Percentiles rank a stretch among this genome's conserved stretches.
phyloP scores from a whole-genome alignment of 1,140 invertebrate genomes.

The Drosophila sturtevanti region DNA sequence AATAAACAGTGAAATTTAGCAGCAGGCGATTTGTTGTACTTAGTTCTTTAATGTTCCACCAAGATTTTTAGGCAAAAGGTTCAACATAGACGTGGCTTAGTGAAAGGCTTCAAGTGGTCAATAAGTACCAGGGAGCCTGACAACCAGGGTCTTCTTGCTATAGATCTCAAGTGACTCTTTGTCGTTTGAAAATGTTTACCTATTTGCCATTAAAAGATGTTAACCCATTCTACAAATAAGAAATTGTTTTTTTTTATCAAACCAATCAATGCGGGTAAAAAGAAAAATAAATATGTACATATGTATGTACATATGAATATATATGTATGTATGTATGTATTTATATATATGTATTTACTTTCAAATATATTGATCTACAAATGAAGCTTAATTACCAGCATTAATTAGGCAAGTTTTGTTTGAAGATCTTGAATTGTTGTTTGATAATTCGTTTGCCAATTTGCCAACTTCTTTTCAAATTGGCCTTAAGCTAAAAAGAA shows the following conservation, averaged over 20 bases:
- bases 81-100: constrained; percentile 18
- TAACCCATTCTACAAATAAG: constrained; percentile 60
- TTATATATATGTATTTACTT: background rate
- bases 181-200: constrained; percentile 50
- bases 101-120: constrained; percentile 57
- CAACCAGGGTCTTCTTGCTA: constrained; percentile 19
- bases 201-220: constrained; percentile 62
- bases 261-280: background rate
- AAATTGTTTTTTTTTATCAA: background rate
- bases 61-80: constrained; percentile 12
- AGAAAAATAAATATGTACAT: background rate
- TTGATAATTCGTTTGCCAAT: background rate
- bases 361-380: background rate
- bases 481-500: background rate
- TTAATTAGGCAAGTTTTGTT: background rate
- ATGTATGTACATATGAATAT: too few species aligned
- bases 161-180: constrained; percentile 34
- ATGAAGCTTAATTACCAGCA: background rate
- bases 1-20: constrained; percentile 80
- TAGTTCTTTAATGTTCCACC: constrained; percentile 61
- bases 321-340: too few species aligned
- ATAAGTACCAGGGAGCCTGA: constrained; percentile 56
- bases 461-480: background rate
- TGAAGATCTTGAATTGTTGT: background rate
- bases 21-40: constrained; percentile 57